Evolutionary conservation across 2,888 invertebrate genomes (phyloP), one percentile per base, ranked within the genome.

Genomic region (Leptinotarsa juncta): DNA sequence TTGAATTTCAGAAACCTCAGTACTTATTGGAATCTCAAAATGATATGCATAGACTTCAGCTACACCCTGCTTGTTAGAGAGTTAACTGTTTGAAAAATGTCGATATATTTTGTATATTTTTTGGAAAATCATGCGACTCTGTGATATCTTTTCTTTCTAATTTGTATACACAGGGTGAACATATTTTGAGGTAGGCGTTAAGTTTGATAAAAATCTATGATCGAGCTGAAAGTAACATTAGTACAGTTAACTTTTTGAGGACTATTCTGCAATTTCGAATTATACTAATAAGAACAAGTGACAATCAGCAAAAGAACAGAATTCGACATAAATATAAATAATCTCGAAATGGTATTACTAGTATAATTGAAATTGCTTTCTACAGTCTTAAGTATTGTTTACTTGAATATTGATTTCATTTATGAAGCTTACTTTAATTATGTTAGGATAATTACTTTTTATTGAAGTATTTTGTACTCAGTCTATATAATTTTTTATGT

Each of bases 161-260:
- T 57, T 10, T 20, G 23, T 57, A 14, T 57, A 57, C 42, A 62
- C 62, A 62, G 62, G 62, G 62, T 62, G 62, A 62, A 62, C 10
- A 57, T 57, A 18, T 12, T 57, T 23, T 62, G 62, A 62, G 16
- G n/a, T 62, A 5, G 42, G 42, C n/a, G 62, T 62, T 32, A 32
- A 62, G 62, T 62, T 62, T 62, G 62, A 26, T 62, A 32, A 42
- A n/a, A n/a, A 32, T 62, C n/a, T 62, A 62, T 10, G 62, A 42
- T 42, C 10, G 16, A 62, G 32, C 26, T 3, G 23, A 16, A 16
- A 42, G 15, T 26, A 51, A 51, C 51, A 16, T n/a, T 7, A n/a
- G 51, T 62, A 32, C 62, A n/a, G 62, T 62, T 62, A 18, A 62
- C 26, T 62, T 62, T 12, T 26, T 62, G 5, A n/a, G n/a, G 42